Percentiles rank a stretch among this genome's conserved stretches.
Evolutionary conservation across 2,113 vertebrate species (phyloP).

Genomic region (Tonatia bakeri): DNA sequence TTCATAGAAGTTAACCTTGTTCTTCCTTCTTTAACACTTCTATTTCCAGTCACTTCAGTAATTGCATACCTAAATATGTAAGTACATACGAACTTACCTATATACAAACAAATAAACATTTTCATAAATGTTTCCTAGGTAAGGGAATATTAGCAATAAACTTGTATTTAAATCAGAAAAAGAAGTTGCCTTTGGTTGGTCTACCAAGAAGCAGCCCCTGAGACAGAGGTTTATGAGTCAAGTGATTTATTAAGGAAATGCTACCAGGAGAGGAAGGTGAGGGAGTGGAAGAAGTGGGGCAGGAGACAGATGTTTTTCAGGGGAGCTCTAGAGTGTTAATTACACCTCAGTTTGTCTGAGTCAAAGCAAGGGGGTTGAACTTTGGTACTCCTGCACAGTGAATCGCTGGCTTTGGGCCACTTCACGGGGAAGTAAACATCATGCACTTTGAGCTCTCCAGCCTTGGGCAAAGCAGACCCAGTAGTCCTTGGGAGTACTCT

Average conservation of each 20-base stretch:
- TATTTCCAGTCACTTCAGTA: not conserved
- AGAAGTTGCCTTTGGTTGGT: not conserved
- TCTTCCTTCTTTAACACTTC: not conserved
- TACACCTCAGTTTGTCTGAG: not conserved
- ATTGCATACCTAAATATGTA: not conserved
- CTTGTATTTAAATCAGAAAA: not conserved
- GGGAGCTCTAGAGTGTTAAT: not conserved
- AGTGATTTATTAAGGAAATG: not conserved
- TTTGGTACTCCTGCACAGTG: not conserved
- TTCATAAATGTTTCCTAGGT: not conserved
- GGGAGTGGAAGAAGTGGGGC: not conserved
- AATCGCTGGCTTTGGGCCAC: not conserved
- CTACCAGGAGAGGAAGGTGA: not conserved
- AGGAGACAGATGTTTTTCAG: not conserved
- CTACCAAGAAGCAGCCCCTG: not conserved
- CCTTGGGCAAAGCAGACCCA: not conserved
- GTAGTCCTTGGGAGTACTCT: not conserved
- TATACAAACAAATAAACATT: not conserved
- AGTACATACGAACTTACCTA: not conserved
- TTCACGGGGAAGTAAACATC: not conserved
- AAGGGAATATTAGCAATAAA: not conserved
- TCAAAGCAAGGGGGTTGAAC: not conserved
- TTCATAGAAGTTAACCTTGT: not conserved
- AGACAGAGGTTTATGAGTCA: not conserved
- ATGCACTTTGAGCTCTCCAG: not conserved